A percentile compares a stretch with the other conserved stretches of the same genome.
These are phyloP conservation scores for Zaprionus obscuricornis DNA, from an alignment of 2,888 invertebrate genomes.

Conservation along the genomic window DNA sequence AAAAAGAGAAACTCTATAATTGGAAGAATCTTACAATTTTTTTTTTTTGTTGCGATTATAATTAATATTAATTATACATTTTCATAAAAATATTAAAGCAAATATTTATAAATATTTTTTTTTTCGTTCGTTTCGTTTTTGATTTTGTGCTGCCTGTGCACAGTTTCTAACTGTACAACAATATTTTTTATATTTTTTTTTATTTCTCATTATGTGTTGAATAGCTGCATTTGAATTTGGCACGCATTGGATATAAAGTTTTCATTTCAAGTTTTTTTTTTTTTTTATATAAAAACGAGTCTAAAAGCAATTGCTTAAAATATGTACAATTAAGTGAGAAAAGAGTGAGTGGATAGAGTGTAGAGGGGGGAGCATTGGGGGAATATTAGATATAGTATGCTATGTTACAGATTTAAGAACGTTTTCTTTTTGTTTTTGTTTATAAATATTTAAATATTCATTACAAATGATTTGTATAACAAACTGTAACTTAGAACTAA, in stretches of 20 bases:
- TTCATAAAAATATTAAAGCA: conserved; percentile 62
- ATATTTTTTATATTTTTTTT: conserved; percentile 36
- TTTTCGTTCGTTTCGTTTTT: conserved; percentile 10
- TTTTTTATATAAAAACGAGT: too few relatives aligned
- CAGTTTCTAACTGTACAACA: conserved; percentile 66
- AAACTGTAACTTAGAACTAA: conserved; percentile 72
- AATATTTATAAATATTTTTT: conserved; percentile 24
- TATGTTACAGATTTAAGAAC: conserved; percentile 49
- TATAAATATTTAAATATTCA: conserved; percentile 63
- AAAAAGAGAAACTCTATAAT: too few relatives aligned
- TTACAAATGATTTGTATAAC: conserved; percentile 76
- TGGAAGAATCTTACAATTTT: conserved; percentile 25
- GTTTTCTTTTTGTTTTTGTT: too few relatives aligned
- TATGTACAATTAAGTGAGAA: conserved; percentile 63
- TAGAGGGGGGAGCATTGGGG: neutral
- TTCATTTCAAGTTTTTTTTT: conserved; percentile 29
- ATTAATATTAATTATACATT: conserved; percentile 27
- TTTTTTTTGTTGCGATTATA: conserved; percentile 28
- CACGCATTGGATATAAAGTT: conserved; percentile 50
- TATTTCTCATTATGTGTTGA: conserved; percentile 18
- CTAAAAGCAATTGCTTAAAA: conserved; percentile 42
- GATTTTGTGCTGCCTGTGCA: conserved; percentile 16
- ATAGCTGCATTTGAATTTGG: conserved; percentile 64
- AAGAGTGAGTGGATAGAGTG: neutral
- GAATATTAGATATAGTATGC: conserved; percentile 17